Evolutionary conservation across 1,140 invertebrate species (phyloP).

Genomic region (Leptopilina clavipes): DNA sequence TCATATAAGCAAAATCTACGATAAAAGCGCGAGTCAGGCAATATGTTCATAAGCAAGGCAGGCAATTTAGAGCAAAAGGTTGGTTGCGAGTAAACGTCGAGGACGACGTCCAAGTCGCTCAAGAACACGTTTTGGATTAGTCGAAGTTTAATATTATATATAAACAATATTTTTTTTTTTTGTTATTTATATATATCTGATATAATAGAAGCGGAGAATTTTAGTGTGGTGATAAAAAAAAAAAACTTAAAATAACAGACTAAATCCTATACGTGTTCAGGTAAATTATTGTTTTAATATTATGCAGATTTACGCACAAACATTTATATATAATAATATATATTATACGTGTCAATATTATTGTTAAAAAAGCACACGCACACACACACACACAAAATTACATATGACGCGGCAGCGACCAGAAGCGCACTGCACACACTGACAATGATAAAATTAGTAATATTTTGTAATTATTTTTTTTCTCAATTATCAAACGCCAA

Average conservation of each 20-base stretch:
- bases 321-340: no score
- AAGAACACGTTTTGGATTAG: slow-evolving; percentile 28
- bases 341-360: not conserved
- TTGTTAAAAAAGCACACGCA: slow-evolving; percentile 41
- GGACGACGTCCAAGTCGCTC: not conserved
- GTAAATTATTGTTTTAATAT: not conserved
- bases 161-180: no score
- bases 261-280: slow-evolving; percentile 6
- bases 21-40: slow-evolving; percentile 14
- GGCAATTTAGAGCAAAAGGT: slow-evolving; percentile 16
- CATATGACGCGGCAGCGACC: slow-evolving; percentile 58
- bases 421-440: slow-evolving; percentile 74
- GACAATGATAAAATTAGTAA: slow-evolving; percentile 68
- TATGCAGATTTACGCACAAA: slow-evolving; percentile 19
- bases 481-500: slow-evolving; percentile 35
- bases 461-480: not conserved
- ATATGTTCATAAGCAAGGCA: slow-evolving; percentile 32
- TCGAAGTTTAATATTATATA: not conserved
- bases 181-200: no score
- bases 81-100: not conserved
- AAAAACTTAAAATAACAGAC: not conserved
- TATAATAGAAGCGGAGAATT: no score
- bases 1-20: slow-evolving; percentile 1
- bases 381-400: slow-evolving; percentile 43
- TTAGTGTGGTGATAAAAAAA: no score